Evolutionary conservation across 2,113 vertebrate species (phyloP), one percentile per base, ranked within the genome.

Genomic region (Proterorhinus semilunaris): DNA sequence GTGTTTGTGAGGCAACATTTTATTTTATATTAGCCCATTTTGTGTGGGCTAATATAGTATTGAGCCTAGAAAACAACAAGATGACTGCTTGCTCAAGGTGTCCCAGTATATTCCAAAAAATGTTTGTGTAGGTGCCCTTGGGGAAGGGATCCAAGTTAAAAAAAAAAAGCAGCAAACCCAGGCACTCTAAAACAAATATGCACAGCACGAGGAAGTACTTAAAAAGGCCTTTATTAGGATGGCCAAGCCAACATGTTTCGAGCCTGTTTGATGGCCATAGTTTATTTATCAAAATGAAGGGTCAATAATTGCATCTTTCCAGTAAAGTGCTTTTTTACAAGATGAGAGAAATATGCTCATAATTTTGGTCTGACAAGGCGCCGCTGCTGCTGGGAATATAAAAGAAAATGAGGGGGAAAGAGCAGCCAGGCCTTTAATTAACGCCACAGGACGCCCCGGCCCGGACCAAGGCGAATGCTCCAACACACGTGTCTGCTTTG

Each of bases 391-490:
- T 44, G 5, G 66, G 55, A 53, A 46, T 55, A 62, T 11, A 57
- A 6, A 6, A 27, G 44, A 6, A 10, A 63, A 8, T 42, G 15
- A 67, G 58, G 10, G 15, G 36, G 71, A 68, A 72, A 66, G 52
- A 12, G 36, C 77, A 77, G 71, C 64, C 68, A 72, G 36, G 68
- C 68, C 69, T 75, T 63, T 74, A 75, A 83, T 55, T 71, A 64
- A 36, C 69, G 67, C 16, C 74, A 64, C 77, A 80, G 76, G 77
- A 80, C 43, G 43, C 10, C 49, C 62, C 66, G 59, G 50, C 52
- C n/a, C 46, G 53, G 61, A 63, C 47, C 11, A 3, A 27, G 21
- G 12, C 62, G 62, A 48, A 61, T 45, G 62, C 2, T 11, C 45
- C 54, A 68, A 63, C 46, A 66, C 68, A 58, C 65, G 16, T 12